Evolutionary conservation across 2,888 invertebrate species (phyloP).

Genomic region (Isotomurus palustris): DNA sequence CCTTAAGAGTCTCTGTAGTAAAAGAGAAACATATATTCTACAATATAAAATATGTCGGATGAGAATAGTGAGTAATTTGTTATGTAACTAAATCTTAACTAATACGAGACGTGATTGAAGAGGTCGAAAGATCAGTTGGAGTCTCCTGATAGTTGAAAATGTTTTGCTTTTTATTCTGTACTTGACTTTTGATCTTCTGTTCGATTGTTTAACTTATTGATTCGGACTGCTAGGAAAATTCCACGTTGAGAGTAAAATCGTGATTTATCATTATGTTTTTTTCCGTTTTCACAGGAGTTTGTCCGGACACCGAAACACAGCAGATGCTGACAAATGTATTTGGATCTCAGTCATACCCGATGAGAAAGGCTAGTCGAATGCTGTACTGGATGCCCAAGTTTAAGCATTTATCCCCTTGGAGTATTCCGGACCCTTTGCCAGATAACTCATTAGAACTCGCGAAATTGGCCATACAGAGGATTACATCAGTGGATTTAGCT

Average conservation of each 20-base stretch:
- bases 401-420: constrained; percentile 82
- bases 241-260: neutral
- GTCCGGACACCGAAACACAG: constrained; percentile 86
- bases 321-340: constrained; percentile 76
- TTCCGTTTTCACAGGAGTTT: constrained; percentile 60
- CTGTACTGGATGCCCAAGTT: constrained; percentile 79
- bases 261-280: neutral
- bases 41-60: too few relatives aligned
- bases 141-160: too few relatives aligned
- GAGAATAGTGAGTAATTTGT: too few relatives aligned
- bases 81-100: too few relatives aligned
- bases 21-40: too few relatives aligned
- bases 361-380: constrained; percentile 55
- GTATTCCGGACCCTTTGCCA: constrained; percentile 71
- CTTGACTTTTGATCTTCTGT: neutral
- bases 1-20: too few relatives aligned
- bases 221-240: too few relatives aligned
- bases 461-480: constrained; percentile 73
- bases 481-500: constrained; percentile 74
- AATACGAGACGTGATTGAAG: too few relatives aligned
- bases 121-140: too few relatives aligned
- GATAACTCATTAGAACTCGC: constrained; percentile 72
- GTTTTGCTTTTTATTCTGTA: too few relatives aligned
- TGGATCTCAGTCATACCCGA: constrained; percentile 64
- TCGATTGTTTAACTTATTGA: too few relatives aligned